phyloP scores from a whole-genome alignment of 2,113 vertebrate genomes.

The Pedetes capensis region DNA sequence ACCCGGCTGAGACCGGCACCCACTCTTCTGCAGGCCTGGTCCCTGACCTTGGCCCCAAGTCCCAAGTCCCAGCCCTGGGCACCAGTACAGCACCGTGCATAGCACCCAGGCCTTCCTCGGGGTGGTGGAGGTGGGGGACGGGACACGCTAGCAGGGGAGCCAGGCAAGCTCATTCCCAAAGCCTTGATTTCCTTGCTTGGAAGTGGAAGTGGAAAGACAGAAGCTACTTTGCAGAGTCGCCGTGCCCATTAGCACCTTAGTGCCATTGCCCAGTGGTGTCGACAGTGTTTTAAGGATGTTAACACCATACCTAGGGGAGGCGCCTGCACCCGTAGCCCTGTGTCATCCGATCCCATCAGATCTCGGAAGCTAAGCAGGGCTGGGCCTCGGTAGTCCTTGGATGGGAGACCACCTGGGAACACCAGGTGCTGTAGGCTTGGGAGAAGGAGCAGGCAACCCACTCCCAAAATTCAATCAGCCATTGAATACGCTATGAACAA shows the following conservation, averaged over 20 bases:
- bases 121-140: too few relatives aligned
- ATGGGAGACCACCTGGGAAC: too few relatives aligned
- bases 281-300: background rate
- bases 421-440: too few relatives aligned
- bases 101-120: background rate
- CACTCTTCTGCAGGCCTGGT: background rate
- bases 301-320: too few relatives aligned
- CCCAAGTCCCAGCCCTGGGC: background rate
- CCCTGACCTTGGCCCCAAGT: background rate
- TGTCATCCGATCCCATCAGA: too few relatives aligned
- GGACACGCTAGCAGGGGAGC: background rate
- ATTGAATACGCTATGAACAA: too few relatives aligned
- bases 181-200: background rate
- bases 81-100: rapidly evolving
- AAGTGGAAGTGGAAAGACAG: background rate
- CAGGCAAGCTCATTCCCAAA: background rate
- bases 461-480: too few relatives aligned
- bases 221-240: background rate
- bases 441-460: too few relatives aligned
- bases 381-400: too few relatives aligned
- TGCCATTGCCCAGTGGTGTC: background rate
- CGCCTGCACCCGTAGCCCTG: too few relatives aligned
- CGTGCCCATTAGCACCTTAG: background rate
- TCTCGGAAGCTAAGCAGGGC: too few relatives aligned
- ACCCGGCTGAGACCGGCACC: background rate